These are phyloP conservation scores for Pungitius pungitius DNA, from an alignment of 2,113 vertebrate genomes.

Conservation along the genomic window DNA sequence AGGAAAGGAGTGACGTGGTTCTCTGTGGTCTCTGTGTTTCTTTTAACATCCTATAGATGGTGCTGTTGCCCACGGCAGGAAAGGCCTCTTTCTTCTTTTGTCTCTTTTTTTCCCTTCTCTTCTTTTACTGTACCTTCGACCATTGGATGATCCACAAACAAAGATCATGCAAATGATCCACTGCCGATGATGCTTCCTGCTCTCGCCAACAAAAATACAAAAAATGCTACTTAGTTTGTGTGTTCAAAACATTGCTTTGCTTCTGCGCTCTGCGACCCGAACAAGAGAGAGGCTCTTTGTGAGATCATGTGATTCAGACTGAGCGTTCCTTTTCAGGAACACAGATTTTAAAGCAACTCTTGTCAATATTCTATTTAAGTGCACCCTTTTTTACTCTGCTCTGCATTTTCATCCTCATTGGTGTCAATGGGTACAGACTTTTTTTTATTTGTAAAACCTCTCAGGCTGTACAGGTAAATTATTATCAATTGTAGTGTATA, in stretches of 20 bases:
- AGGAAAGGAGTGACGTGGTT: slow-evolving; percentile 1
- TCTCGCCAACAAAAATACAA: slow-evolving; percentile 9
- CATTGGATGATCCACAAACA: slow-evolving; percentile 31
- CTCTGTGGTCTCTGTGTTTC: not conserved
- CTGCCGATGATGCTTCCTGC: slow-evolving; percentile 5
- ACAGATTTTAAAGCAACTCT: not conserved
- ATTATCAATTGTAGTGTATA: not conserved
- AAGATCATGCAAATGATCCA: slow-evolving; percentile 35
- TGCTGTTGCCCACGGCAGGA: slow-evolving; percentile 66
- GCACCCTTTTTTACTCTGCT: not conserved
- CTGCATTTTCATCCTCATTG: not conserved
- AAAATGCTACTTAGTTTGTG: not conserved
- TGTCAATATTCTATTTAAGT: not conserved
- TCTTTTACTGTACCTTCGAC: slow-evolving; percentile 15
- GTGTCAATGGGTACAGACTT: not conserved
- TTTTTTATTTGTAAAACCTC: not conserved
- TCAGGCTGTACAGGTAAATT: not conserved
- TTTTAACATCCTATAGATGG: slow-evolving; percentile 71
- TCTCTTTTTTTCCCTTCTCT: slow-evolving; percentile 38
- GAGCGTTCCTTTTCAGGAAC: not conserved
- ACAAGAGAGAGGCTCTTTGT: not conserved
- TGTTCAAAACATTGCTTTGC: slow-evolving; percentile 4
- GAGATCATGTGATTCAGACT: not conserved
- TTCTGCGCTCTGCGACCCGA: not conserved
- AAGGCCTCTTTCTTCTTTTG: slow-evolving; percentile 3